Base-by-base conservation (phyloP, 2,797 vertebrate species). In the Hippocampus kuda region DNA sequence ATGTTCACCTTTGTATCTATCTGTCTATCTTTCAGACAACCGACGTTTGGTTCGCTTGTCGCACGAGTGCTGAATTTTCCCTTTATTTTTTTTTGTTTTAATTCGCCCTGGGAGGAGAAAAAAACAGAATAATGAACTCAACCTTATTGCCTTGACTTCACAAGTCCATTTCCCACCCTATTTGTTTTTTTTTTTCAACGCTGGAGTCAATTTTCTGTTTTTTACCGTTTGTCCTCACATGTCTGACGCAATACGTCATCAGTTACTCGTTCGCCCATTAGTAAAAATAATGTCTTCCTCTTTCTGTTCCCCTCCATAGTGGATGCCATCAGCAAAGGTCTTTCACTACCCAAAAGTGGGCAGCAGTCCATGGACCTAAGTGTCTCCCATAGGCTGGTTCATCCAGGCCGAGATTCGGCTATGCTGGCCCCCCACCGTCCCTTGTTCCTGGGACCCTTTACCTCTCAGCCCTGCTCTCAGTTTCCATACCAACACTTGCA, bases 301-400 rank as follows among this genome's bases (percentile, higher is more conserved):
- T 66, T 20, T 49, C 38, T 70, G 1, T 69, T 24, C 27, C 20
- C 66, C 8, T 42, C 65, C 73, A 15, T 24, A 88, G 87, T 87
- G 80, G 75, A 89, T 84, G 87, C 80, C 75, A 82, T 72, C 75
- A 27, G 68, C 75, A 41, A 68, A 57, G 38, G 69, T 66, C 68
- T 27, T 30, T 26, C 22, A 60, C 74, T 59, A 70, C 68, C 69
- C 68, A 34, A 86, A 80, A 83, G 84, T 78, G 90, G 91, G 88
- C 77, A 88, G 61, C 87, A 75, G 75, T 90, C 90, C 86, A 96
- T 96, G 94, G 94, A 95, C 89, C 91, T 96, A 72, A 89, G 92
- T 56, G 91, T 95, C 77, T 92, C 92, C 77, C 94, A 91, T 82
- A 90, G 92, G 74, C 72, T 86, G 68, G 86, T 92, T 73, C 91